A percentile compares a stretch with the other conserved stretches of the same genome.
phyloP scores from a whole-genome alignment of 2,797 vertebrate species.

The Hyperoplus lanceolatus region DNA sequence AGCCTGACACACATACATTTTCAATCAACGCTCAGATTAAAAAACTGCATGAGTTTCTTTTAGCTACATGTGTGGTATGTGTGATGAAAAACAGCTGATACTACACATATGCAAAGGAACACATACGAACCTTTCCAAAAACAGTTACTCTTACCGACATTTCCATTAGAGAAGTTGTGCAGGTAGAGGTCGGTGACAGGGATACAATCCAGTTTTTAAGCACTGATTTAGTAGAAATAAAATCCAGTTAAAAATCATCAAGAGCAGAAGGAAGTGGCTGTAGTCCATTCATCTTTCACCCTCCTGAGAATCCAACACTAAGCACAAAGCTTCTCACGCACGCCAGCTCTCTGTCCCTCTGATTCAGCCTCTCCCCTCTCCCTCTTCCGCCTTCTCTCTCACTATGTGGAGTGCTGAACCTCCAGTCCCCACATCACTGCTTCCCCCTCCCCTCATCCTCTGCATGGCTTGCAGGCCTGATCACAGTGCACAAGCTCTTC shows the following conservation, averaged over 20 bases:
- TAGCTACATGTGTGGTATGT: not conserved
- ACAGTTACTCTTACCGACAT: conserved; percentile 60
- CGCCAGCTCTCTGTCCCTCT: conserved; percentile 53
- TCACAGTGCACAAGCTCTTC: conserved; percentile 35
- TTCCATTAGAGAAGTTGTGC: conserved; percentile 16
- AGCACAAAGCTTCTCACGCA: conserved; percentile 43
- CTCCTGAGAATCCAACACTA: conserved; percentile 47
- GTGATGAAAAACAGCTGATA: not conserved
- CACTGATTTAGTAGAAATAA: conserved; percentile 27
- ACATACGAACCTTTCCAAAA: not conserved
- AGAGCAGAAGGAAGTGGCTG: conserved; percentile 44
- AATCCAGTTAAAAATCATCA: conserved; percentile 56
- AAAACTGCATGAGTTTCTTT: not conserved
- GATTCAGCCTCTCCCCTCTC: conserved; percentile 59
- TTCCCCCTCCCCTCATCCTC: conserved; percentile 18
- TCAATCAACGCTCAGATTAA: not conserved
- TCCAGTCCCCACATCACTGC: conserved; percentile 37
- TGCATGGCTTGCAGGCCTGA: conserved; percentile 31
- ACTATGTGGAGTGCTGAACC: conserved; percentile 45
- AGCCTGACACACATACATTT: conserved; percentile 9
- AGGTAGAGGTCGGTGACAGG: conserved; percentile 14
- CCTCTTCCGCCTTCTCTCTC: conserved; percentile 42
- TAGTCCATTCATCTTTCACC: conserved; percentile 50
- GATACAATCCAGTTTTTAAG: conserved; percentile 54
- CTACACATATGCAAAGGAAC: not conserved